phyloP scores from a whole-genome alignment of 1,140 invertebrate species.

The Euglossa dilemma region DNA sequence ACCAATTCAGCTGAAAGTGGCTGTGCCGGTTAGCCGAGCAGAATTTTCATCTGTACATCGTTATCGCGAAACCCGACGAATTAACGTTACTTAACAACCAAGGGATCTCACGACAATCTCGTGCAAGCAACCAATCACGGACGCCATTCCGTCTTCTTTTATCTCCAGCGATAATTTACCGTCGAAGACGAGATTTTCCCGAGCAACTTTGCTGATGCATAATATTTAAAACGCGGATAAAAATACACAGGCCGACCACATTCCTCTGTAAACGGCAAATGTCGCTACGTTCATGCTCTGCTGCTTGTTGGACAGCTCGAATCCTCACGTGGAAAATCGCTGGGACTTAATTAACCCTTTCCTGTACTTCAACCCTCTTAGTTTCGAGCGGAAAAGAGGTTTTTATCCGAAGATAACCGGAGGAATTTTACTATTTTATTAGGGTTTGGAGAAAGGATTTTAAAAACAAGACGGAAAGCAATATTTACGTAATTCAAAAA shows the following conservation, averaged over 20 bases:
- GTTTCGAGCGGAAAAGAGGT: too few relatives aligned
- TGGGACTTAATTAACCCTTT: not conserved
- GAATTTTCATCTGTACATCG: not conserved
- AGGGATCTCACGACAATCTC: too few relatives aligned
- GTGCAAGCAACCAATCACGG: too few relatives aligned
- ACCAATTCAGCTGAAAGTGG: not conserved
- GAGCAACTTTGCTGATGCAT: not conserved
- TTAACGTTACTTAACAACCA: not conserved
- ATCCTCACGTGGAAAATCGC: not conserved
- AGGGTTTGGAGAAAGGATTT: too few relatives aligned
- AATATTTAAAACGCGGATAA: not conserved
- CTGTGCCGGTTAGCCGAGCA: not conserved
- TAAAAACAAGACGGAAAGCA: too few relatives aligned
- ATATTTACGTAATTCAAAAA: too few relatives aligned
- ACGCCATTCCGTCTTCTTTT: too few relatives aligned
- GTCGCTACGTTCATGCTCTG: constrained; percentile 11
- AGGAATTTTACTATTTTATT: too few relatives aligned
- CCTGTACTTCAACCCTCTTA: too few relatives aligned
- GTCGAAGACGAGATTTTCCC: not conserved
- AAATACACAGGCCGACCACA: not conserved
- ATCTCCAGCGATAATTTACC: too few relatives aligned
- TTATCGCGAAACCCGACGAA: not conserved
- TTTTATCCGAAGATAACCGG: too few relatives aligned
- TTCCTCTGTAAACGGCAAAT: not conserved
- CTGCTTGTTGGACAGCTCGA: not conserved